A percentile compares a stretch with the other conserved stretches of the same genome.
Conservation (phyloP, 2,113 vertebrate genomes). For the Notechis scutatus region DNA sequence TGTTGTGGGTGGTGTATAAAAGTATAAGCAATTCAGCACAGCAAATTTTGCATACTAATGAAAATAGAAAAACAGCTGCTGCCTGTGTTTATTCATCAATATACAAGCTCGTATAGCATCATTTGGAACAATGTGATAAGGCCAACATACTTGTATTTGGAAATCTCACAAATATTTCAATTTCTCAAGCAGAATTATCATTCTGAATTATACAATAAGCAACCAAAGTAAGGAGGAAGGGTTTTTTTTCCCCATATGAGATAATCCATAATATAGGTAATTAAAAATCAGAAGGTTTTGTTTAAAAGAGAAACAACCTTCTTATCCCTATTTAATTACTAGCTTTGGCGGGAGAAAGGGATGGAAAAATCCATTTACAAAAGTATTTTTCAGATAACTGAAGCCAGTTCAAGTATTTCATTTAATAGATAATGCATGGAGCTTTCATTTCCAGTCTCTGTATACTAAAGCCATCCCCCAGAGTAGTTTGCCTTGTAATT, state of each 20-base stretch:
- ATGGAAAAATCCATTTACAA: background rate
- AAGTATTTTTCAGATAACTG: slow-evolving; percentile 27
- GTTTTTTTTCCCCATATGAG: background rate
- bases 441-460: background rate
- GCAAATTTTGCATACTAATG: background rate
- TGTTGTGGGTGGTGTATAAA: background rate
- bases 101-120: background rate
- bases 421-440: slow-evolving; percentile 28
- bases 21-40: background rate
- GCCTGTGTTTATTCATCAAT: background rate
- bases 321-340: background rate
- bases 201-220: slow-evolving; percentile 1
- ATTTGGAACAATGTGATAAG: slow-evolving; percentile 12
- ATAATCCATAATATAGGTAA: slow-evolving; percentile 8
- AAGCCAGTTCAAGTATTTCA: slow-evolving; percentile 8
- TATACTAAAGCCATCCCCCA: slow-evolving; percentile 26
- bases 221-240: background rate
- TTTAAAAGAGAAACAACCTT: slow-evolving; percentile 13
- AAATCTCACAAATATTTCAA: background rate
- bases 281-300: slow-evolving; percentile 28
- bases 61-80: background rate
- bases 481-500: slow-evolving; percentile 10
- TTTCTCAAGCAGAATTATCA: slow-evolving; percentile 13
- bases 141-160: background rate
- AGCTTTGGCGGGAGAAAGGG: background rate